Evolutionary conservation across 2,113 vertebrate genomes (phyloP), one percentile per base, ranked within the genome.

Genomic region (Erythrolamprus reginae): DNA sequence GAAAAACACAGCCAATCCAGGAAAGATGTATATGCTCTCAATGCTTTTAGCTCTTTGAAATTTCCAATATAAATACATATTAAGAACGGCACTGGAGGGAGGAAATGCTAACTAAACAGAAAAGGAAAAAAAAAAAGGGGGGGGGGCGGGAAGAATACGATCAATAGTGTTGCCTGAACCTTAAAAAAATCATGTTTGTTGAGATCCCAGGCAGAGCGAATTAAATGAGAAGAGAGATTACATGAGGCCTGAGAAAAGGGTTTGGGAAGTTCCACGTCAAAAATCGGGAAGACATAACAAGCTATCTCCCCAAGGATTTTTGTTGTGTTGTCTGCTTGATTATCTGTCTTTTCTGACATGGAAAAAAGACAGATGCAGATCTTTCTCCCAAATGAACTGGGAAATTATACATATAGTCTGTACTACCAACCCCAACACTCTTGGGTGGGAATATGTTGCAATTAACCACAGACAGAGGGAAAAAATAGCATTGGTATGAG

Each of bases 181-280:
- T 45, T 88, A 90, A 92, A 94, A 82, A 88, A 6, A 23, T 93
- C 28, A 65, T 87, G 55, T 91, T 1, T 91, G 1, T 86, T 86
- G 52, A 0, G 0, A 3, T 90, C 53, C 87, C 52, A 77, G 90
- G 38, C 28, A 38, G 90, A 92, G 87, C 38, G 28, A 1, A 58
- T 94, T 92, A 89, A 92, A 93, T 47, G 93, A 42, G 92, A 5
- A 42, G 88, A 92, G 24, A 94, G 82, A 33, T 95, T 92, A 90
- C 24, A 92, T 6, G 53, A 24, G 90, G 2, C 45, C 50, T 88
- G 55, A 56, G 55, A 53, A 89, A 94, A 90, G 70, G n/a, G 38
- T 45, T 47, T 0, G 85, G 90, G 91, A 88, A 56, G 23, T 13
- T 45, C 86, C 70, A 90, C 6, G 61, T 9, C 15, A 42, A 90